Percentiles rank a stretch among this genome's conserved stretches.
phyloP scores from a whole-genome alignment of 1,140 invertebrate genomes.

The Lerema accius region DNA sequence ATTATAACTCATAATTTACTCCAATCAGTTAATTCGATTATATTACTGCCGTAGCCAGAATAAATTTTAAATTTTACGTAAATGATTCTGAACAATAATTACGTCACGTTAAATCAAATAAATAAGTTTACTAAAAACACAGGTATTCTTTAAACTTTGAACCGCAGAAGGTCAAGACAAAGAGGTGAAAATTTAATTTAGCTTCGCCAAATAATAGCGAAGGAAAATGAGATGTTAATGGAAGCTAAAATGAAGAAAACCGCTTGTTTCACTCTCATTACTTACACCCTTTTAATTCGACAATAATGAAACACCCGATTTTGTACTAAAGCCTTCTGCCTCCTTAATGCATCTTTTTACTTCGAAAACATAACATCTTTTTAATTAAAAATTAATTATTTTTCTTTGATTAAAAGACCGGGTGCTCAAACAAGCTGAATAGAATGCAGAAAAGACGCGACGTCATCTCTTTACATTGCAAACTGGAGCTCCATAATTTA shows the following conservation, averaged over 20 bases:
- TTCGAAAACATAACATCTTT: conserved; percentile 31
- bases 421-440: conserved; percentile 29
- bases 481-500: conserved; percentile 31
- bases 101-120: background rate
- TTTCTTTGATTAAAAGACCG: conserved; percentile 30
- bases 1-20: no score
- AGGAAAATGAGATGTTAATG: conserved; percentile 27
- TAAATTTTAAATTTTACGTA: no score
- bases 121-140: conserved; percentile 10
- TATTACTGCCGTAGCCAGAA: no score
- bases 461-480: conserved; percentile 29
- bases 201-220: conserved; percentile 19
- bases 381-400: conserved; percentile 33
- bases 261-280: conserved; percentile 24
- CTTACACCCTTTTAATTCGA: conserved; percentile 36
- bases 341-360: conserved; percentile 43
- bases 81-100: no score
- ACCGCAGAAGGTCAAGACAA: conserved; percentile 21
- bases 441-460: conserved; percentile 28
- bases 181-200: conserved; percentile 28
- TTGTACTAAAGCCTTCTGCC: conserved; percentile 39
- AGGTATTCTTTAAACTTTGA: conserved; percentile 17
- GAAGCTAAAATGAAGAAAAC: conserved; percentile 21
- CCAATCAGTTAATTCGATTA: no score
- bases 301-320: conserved; percentile 54